A percentile compares a stretch with the other conserved stretches of the same genome.
phyloP scores from a whole-genome alignment of 2,797 vertebrate species.

The Botia kubotai region DNA sequence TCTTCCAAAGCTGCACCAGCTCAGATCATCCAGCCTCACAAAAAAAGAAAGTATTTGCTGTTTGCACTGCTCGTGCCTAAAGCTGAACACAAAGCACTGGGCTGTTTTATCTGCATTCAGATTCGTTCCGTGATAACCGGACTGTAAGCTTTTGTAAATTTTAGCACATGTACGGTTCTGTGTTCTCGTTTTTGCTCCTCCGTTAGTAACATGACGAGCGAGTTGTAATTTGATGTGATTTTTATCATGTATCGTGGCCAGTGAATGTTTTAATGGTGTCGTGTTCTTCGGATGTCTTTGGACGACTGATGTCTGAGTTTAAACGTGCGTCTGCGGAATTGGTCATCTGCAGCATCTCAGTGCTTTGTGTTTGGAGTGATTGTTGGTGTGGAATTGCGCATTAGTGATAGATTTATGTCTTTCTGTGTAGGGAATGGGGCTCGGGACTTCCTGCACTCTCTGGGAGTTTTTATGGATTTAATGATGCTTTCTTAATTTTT shows the following conservation, averaged over 20 bases:
- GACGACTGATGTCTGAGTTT: slow-evolving; percentile 26
- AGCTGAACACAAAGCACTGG: slow-evolving; percentile 17
- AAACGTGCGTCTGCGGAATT: not conserved
- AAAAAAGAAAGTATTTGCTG: slow-evolving; percentile 12
- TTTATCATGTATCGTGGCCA: slow-evolving; percentile 24
- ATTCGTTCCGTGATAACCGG: not conserved
- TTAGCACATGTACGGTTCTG: slow-evolving; percentile 36
- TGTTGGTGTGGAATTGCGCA: slow-evolving; percentile 4
- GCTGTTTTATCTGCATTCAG: slow-evolving; percentile 35
- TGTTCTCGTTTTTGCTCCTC: not conserved
- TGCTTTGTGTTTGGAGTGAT: slow-evolving; percentile 15
- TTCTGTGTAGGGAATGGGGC: not conserved
- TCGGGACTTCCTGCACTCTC: not conserved
- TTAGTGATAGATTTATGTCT: not conserved
- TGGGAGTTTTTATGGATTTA: not conserved
- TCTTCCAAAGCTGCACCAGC: slow-evolving; percentile 40
- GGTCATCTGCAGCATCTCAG: not conserved
- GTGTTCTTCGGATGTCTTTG: not conserved
- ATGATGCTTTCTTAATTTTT: not conserved
- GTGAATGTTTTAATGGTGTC: slow-evolving; percentile 10
- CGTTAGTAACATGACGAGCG: not conserved
- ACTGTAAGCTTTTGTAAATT: slow-evolving; percentile 16
- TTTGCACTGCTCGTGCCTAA: slow-evolving; percentile 41
- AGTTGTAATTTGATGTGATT: slow-evolving; percentile 6
- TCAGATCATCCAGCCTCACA: slow-evolving; percentile 37